Evolutionary conservation across 1,140 invertebrate genomes (phyloP), one percentile per base, ranked within the genome.

Genomic region (Brachionus asplanchnoidis): DNA sequence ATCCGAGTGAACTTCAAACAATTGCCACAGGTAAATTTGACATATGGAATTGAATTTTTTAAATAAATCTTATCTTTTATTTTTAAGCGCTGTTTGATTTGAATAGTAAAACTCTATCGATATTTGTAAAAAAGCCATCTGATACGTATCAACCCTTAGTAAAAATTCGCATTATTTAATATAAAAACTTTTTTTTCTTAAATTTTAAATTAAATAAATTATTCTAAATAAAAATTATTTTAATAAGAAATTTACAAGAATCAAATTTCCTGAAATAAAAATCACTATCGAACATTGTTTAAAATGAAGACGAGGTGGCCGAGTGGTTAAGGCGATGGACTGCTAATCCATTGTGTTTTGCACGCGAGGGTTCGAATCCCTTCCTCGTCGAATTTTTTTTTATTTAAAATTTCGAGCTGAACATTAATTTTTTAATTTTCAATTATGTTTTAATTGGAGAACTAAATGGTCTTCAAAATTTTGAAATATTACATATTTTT

Each of bases 61-160:
- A 17, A 2, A 28, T 2, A 14, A 20, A 5, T 40, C 17, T 40
- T 6, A 46, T 40, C 44, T 56, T 28, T 23, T 56, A 23, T 20
- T 40, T 56, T 23, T 8, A 50, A 78, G 75, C 28, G 23, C 40
- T 78, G 5, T 78, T 78, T 56, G 75, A 78, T 78, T 78, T 78
- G 14, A 56, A 78, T 44, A 78, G 17, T 9, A 56, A 46, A 20
- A 46, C 42, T 28, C 17, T 78, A 32, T 78, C 42, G 23, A 56
- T 78, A 14, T 78, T 78, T 78, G 75, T 78, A n/a, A 46, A 78
- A 78, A 46, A 44, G 26, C 75, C 75, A n/a, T 78, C 75, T 28
- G 75, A 78, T 28, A 78, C 32, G 5, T 78, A 50, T 78, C 50
- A 56, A 28, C 28, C 75, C 14, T 78, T 78, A 28, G 42, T 78